phyloP scores from a whole-genome alignment of 2,113 vertebrate species.

The Climacteris rufus region DNA sequence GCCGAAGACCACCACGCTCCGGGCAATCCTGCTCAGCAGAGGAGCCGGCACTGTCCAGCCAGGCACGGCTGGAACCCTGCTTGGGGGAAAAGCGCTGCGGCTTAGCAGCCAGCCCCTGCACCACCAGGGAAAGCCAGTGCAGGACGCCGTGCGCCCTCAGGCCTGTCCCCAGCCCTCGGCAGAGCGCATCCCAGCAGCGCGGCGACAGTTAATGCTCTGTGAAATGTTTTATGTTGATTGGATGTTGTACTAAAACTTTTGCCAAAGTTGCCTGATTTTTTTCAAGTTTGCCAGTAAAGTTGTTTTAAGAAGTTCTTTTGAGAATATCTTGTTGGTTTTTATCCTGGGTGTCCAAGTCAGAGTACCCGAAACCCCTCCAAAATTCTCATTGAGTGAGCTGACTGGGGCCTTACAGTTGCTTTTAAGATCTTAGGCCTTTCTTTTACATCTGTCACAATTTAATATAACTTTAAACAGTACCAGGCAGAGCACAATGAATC shows the following conservation, averaged over 20 bases:
- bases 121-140: too few relatives aligned
- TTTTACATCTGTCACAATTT: not conserved
- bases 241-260: not conserved
- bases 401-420: fast-evolving
- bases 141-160: too few relatives aligned
- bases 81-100: too few relatives aligned
- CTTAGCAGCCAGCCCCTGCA: too few relatives aligned
- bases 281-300: not conserved
- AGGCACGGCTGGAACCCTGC: too few relatives aligned
- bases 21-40: too few relatives aligned
- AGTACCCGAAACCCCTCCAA: not conserved
- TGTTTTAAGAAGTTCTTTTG: not conserved
- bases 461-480: not conserved
- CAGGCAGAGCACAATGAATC: not conserved
- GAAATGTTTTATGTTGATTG: not conserved
- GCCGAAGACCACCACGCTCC: too few relatives aligned
- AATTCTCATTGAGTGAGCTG: fast-evolving
- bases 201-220: not conserved
- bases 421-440: not conserved
- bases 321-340: not conserved
- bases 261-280: not conserved
- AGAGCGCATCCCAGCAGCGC: too few relatives aligned
- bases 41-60: too few relatives aligned
- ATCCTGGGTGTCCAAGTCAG: fast-evolving
- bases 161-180: too few relatives aligned